phyloP scores from a whole-genome alignment of 2,888 invertebrate genomes.

The Meteorus colon region DNA sequence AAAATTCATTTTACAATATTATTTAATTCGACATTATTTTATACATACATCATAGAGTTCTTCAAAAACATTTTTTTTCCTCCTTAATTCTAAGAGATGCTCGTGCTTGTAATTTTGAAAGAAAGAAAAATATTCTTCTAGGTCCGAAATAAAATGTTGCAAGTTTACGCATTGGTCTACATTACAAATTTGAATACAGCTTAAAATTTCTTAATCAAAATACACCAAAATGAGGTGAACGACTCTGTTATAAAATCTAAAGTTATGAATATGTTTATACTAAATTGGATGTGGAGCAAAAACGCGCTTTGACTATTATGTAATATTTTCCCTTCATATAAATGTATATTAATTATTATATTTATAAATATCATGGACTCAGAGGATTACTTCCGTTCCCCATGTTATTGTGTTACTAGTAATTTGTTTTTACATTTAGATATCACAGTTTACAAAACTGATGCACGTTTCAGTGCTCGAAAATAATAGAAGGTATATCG shows the following conservation, averaged over 20 bases:
- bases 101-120: neutral
- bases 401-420: slow-evolving; percentile 16
- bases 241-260: neutral
- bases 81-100: neutral
- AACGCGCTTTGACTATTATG: neutral
- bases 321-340: slow-evolving; percentile 29
- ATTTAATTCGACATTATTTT: neutral
- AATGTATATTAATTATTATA: slow-evolving; percentile 45
- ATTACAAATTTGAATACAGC: neutral
- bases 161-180: neutral
- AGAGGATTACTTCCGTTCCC: neutral
- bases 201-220: neutral
- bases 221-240: neutral
- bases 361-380: slow-evolving; percentile 25
- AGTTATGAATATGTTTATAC: neutral
- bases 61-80: neutral
- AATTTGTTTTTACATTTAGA: slow-evolving; percentile 56
- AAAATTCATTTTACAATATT: slow-evolving; percentile 30
- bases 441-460: slow-evolving; percentile 72
- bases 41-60: neutral
- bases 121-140: neutral
- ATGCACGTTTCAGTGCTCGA: slow-evolving; percentile 48
- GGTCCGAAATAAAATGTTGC: no score
- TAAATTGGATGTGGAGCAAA: neutral
- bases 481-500: slow-evolving; percentile 1